Evolutionary conservation across 2,888 invertebrate genomes (phyloP), one percentile per base, ranked within the genome.

Genomic region (Troides oblongomaculatus): DNA sequence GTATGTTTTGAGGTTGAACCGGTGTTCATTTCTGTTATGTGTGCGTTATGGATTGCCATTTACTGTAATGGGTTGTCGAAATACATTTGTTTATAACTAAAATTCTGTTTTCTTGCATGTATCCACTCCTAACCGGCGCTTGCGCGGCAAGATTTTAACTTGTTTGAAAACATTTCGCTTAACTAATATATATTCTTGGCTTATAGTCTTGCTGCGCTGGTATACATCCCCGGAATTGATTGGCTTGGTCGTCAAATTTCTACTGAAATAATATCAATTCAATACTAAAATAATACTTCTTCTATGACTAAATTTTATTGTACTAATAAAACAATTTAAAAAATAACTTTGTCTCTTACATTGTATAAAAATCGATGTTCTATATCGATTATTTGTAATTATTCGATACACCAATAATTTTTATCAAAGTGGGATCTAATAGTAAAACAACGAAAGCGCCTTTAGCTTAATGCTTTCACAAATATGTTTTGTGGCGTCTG

Each of bases 81-180:
- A 92, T 92, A 92, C 84, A 90, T 83, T 86, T 82, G 72, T 79
- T 83, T 85, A 85, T 81, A 87, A 88, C 79, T 79, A 83, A 85
- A 84, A 86, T 82, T 84, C 88, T 92, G 89, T 92, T 92, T 92
- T 92, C 89, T 92, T 92, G 92, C 92, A 92, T 92, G 90, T 74
- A 78, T 84, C 84, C 80, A 72, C 76, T 81, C 87, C 86, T 81
- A 73, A 82, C 83, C 85, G 77, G 78, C 70, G 79, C 79, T 76
- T 79, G 80, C 81, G 82, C 83, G 77, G 84, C 86, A 87, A 83
- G 88, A 68, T 68, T 36, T 25, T 74, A 43, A 43, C 18, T 59
- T 60, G 21, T 25, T 14, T 1, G 17, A 30, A 10, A 12, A 53
- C 14, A 62, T 58, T 30, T 50, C 18, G 62, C 66, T 70, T 62